phyloP scores from a whole-genome alignment of 2,113 vertebrate species.

The Zosterops pallidus region DNA sequence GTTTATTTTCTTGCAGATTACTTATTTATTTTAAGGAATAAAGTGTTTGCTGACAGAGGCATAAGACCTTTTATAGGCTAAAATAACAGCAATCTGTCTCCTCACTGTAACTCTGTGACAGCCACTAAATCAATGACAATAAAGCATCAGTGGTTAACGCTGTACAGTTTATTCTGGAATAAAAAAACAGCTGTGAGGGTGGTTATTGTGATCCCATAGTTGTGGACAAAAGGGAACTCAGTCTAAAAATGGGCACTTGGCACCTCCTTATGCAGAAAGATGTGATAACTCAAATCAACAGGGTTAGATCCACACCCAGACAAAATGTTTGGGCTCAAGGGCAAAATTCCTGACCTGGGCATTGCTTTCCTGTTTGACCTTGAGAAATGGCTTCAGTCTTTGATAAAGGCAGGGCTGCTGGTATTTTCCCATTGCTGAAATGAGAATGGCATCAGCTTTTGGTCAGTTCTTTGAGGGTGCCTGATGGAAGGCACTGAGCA shows the following conservation, averaged over 20 bases:
- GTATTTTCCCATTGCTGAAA: not conserved
- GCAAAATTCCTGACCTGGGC: not conserved
- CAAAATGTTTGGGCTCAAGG: not conserved
- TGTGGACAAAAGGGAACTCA: fast-evolving
- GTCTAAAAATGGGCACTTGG: not conserved
- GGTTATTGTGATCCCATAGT: not conserved
- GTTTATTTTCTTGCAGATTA: conserved; percentile 30
- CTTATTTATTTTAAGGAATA: conserved; percentile 46
- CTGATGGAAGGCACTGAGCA: not conserved
- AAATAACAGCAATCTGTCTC: conserved; percentile 54
- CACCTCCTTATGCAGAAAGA: not conserved
- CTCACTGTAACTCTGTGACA: conserved; percentile 21
- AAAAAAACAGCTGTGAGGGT: not conserved
- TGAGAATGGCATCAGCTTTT: not conserved
- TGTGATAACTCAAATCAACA: not conserved
- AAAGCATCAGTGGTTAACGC: conserved; percentile 35
- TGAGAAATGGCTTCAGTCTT: not conserved
- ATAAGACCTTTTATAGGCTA: conserved; percentile 45
- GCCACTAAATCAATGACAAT: conserved; percentile 57
- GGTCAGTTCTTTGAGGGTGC: not conserved
- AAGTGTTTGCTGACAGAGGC: conserved; percentile 55
- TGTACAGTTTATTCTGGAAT: not conserved
- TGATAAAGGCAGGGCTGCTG: not conserved
- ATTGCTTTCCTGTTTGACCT: not conserved
- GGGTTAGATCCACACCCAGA: not conserved